Evolutionary conservation across 2,797 vertebrate species (phyloP).

Genomic region (Oophaga sylvatica): DNA sequence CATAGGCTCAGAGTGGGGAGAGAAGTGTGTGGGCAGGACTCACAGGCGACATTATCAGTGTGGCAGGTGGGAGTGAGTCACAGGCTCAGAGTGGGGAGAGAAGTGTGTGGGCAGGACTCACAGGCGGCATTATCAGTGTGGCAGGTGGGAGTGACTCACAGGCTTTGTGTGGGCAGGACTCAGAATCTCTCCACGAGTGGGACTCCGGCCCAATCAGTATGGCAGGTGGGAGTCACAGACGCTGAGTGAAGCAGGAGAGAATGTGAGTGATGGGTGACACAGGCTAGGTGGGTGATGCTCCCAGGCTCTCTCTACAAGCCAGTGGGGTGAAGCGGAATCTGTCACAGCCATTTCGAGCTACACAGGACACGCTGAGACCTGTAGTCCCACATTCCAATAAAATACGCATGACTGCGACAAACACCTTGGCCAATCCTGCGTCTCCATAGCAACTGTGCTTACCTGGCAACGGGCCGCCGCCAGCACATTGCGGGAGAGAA

Average conservation of each 20-base stretch:
- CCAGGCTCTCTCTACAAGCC: too few relatives aligned
- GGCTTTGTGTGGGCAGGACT: too few relatives aligned
- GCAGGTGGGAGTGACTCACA: too few relatives aligned
- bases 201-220: too few relatives aligned
- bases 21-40: background rate
- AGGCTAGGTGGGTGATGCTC: too few relatives aligned
- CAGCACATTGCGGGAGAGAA: background rate
- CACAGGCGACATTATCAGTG: background rate
- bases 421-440: background rate
- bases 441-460: background rate
- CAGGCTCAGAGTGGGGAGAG: background rate
- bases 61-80: too few relatives aligned
- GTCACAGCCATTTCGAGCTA: background rate
- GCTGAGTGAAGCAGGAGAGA: too few relatives aligned
- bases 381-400: background rate
- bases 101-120: background rate
- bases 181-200: too few relatives aligned
- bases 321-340: too few relatives aligned
- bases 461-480: slow-evolving; percentile 8
- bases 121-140: background rate
- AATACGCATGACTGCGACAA: background rate
- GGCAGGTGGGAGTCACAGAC: too few relatives aligned
- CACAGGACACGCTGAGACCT: background rate
- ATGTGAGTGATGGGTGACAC: too few relatives aligned
- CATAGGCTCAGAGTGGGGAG: too few relatives aligned